Evolutionary conservation across 2,797 vertebrate species (phyloP).

Genomic region (Nyctibius grandis): DNA sequence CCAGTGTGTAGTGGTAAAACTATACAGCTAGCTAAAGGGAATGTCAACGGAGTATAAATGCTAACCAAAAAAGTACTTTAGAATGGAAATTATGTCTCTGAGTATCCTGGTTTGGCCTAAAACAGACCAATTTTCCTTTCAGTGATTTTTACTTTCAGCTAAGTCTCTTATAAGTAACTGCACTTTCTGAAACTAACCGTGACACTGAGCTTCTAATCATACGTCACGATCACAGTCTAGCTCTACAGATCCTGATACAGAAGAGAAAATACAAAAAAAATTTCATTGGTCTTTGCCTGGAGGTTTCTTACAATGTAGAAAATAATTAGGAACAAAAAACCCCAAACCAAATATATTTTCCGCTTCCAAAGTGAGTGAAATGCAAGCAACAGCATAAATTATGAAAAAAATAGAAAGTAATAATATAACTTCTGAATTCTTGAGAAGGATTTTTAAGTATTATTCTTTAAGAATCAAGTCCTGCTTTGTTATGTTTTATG

Average conservation of each 20-base stretch:
- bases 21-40: neutral
- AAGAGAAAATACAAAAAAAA: neutral
- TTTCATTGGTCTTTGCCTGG: neutral
- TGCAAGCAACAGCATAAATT: neutral
- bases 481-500: neutral
- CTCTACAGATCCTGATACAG: neutral
- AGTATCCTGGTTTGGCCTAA: no score
- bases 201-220: neutral
- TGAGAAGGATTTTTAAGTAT: neutral
- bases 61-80: neutral
- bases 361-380: neutral
- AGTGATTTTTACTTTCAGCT: no score
- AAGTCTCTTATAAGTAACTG: no score
- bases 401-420: neutral
- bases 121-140: no score
- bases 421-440: neutral
- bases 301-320: neutral
- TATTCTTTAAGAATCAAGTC: neutral
- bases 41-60: neutral
- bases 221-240: neutral
- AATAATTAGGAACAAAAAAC: neutral
- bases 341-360: neutral
- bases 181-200: no score
- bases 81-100: neutral
- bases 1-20: neutral